Conservation (phyloP, 2,797 vertebrate species). For the Chanos chanos region DNA sequence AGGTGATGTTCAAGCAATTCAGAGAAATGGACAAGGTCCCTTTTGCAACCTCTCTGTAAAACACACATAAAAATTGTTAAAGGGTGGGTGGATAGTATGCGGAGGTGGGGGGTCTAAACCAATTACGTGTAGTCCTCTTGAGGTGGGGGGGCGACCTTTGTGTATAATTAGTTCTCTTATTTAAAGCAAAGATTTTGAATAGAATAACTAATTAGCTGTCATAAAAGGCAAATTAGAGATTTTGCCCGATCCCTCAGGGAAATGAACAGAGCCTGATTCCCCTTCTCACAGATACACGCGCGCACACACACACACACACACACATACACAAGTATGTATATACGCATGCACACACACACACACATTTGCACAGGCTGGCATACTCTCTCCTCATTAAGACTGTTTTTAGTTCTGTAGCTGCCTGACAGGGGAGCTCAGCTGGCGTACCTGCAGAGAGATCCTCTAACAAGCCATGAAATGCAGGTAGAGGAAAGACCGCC, state of each 20-base stretch:
- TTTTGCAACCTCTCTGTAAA: constrained; percentile 67
- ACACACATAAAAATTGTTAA: constrained; percentile 61
- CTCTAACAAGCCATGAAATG: constrained; percentile 83
- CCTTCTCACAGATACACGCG: constrained; percentile 42
- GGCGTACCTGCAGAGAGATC: constrained; percentile 75
- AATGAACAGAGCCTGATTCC: constrained; percentile 67
- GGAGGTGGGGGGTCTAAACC: constrained; percentile 74
- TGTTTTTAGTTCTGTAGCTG: constrained; percentile 78
- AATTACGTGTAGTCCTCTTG: constrained; percentile 80
- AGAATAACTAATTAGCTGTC: constrained; percentile 94
- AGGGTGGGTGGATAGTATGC: constrained; percentile 50
- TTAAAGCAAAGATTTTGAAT: constrained; percentile 92
- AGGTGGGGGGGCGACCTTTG: constrained; percentile 83
- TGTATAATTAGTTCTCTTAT: constrained; percentile 93
- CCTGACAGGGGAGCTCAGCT: constrained; percentile 78
- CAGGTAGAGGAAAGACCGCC: constrained; percentile 76
- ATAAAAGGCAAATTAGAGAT: constrained; percentile 91
- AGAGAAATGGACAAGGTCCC: constrained; percentile 60
- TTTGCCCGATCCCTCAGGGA: constrained; percentile 78
- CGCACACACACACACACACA: constrained; percentile 38
- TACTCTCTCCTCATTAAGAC: constrained; percentile 81
- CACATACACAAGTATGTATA: too few relatives aligned
- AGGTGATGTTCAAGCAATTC: constrained; percentile 12
- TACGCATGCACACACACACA: constrained; percentile 12
- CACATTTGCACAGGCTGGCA: constrained; percentile 43